Percentiles rank a stretch among this genome's conserved stretches.
These are phyloP conservation scores for Volucella zonaria DNA, from an alignment of 2,888 invertebrate genomes.

Conservation along the genomic window DNA sequence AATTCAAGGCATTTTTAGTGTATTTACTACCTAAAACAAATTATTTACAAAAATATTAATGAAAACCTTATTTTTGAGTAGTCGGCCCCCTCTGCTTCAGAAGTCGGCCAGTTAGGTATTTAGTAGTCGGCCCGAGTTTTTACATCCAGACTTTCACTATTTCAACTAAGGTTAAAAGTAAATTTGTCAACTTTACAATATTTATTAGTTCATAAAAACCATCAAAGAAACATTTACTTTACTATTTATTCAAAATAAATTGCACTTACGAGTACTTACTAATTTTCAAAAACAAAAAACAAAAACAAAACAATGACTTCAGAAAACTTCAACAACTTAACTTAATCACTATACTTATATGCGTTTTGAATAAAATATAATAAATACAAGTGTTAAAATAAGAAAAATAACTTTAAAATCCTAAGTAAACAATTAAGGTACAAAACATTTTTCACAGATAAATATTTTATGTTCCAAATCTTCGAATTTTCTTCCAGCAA, in stretches of 20 bases:
- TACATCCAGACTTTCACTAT: conserved; percentile 10
- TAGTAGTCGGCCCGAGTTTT: conserved; percentile 8
- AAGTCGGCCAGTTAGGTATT: conserved; percentile 6
- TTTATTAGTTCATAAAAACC: conserved; percentile 1
- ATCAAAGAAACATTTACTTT: not conserved
- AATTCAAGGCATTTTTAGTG: conserved; percentile 1
- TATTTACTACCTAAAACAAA: not conserved
- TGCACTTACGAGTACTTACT: not conserved
- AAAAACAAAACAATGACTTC: not conserved
- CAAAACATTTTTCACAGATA: conserved; percentile 13
- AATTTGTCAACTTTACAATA: conserved; percentile 2
- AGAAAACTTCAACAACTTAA: conserved; percentile 2
- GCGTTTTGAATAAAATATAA: conserved; percentile 8
- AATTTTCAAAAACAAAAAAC: not conserved
- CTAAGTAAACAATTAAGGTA: not conserved
- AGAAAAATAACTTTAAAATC: conserved; percentile 1
- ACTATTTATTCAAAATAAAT: conserved; percentile 1
- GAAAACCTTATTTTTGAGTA: conserved; percentile 6
- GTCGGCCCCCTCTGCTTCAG: conserved; percentile 5
- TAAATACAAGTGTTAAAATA: not conserved
- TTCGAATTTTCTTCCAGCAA: not conserved
- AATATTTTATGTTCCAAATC: too few relatives aligned
- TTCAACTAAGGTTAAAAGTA: conserved; percentile 4
- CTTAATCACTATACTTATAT: conserved; percentile 8
- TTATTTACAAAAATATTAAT: not conserved